Evolutionary conservation across 2,888 invertebrate genomes (phyloP), one percentile per base, ranked within the genome.

Genomic region (Diloba caeruleocephala): DNA sequence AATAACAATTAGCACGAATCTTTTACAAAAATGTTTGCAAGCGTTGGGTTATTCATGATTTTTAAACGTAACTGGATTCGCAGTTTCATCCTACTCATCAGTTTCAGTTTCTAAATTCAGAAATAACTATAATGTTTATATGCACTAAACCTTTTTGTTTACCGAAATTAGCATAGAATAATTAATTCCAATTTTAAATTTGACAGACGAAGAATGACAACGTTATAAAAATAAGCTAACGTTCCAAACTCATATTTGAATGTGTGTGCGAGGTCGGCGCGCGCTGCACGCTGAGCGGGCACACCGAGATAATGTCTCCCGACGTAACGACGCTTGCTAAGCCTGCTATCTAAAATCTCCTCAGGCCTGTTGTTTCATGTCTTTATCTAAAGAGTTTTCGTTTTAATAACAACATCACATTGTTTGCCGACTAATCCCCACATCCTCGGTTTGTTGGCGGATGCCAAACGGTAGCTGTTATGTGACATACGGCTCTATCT

Each of bases 401-500:
- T 85, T 88, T 86, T 87, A 85, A 88, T 82, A 89, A 87, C 79
- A 88, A 81, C 81, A 82, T 64, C 75, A 78, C 74, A 77, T 64
- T 92, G 87, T 92, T 92, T 92, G 88, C 81, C 54, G 65, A 54
- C 79, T 92, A 90, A 92, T 91, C 90, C 90, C 79, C 75, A 74
- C 85, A 79, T 87, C 85, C 87, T 84, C 76, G 74, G 74, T 85
- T 79, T 89, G 89, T 87, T 82, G 72, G 81, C 84, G 79, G 81
- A 89, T 85, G 86, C 87, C 87, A 88, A 90, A 93, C 93, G 89
- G 93, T 92, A 92, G 92, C 89, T 80, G 79, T 82, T 66, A 81
- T 86, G 89, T 89, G 90, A 92, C 93, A 93, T 91, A 91, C 88
- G 90, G 90, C 81, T 90, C 87, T 92, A 92, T 92, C 93, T 93